These are phyloP conservation scores for Hippocampus zosterae DNA, from an alignment of 2,113 vertebrate genomes.

Conservation along the genomic window DNA sequence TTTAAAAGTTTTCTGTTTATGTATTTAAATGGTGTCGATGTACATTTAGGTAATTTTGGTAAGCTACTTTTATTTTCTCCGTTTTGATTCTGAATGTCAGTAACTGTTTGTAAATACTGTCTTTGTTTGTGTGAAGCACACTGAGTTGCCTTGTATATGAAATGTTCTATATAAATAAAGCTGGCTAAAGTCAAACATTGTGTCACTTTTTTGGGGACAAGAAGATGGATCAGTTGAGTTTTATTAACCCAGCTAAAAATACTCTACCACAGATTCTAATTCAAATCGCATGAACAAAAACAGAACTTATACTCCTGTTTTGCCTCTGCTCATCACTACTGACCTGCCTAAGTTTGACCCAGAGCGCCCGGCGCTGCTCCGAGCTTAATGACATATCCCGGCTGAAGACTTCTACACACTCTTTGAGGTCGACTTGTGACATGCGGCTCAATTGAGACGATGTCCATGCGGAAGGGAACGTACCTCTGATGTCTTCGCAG, in stretches of 20 bases:
- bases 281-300: neutral
- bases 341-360: conserved; percentile 78
- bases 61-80: no score
- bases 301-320: neutral
- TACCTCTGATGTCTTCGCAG: conserved; percentile 80
- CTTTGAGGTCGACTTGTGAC: conserved; percentile 70
- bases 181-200: neutral
- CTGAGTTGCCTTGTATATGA: no score
- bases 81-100: no score
- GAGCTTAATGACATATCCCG: conserved; percentile 71
- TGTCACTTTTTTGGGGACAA: neutral
- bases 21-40: no score
- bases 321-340: conserved; percentile 31
- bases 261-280: neutral
- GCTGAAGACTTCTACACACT: conserved; percentile 76
- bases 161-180: no score
- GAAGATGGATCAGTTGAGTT: neutral
- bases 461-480: conserved; percentile 82
- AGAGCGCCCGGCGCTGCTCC: conserved; percentile 71
- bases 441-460: conserved; percentile 76
- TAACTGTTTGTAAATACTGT: no score
- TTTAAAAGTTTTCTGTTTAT: no score
- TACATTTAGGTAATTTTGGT: no score
- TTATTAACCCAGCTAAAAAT: neutral
- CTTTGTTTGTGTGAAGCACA: no score